These are phyloP conservation scores for Prionailurus viverrinus DNA, from an alignment of 2,113 vertebrate genomes.

Conservation along the genomic window DNA sequence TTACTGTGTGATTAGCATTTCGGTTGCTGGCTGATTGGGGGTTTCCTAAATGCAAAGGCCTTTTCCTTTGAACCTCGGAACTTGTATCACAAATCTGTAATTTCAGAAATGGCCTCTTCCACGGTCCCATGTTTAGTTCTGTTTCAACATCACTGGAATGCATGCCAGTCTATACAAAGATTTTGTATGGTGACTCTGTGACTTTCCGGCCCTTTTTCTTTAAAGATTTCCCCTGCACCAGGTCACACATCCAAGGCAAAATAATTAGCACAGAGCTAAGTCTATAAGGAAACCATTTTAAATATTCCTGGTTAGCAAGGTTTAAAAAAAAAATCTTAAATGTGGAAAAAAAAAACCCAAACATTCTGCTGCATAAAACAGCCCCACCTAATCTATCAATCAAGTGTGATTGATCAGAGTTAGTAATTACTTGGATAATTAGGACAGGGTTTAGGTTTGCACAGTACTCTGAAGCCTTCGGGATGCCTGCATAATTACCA, in stretches of 20 bases:
- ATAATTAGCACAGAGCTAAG: slow-evolving; percentile 79
- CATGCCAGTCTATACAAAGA: slow-evolving; percentile 63
- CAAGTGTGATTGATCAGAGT: slow-evolving; percentile 87
- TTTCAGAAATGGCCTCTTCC: slow-evolving; percentile 74
- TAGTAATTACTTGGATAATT: slow-evolving; percentile 87
- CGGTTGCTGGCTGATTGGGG: slow-evolving; percentile 83
- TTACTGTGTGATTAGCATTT: slow-evolving; percentile 89
- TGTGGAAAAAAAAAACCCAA: slow-evolving; percentile 66
- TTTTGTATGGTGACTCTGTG: not conserved
- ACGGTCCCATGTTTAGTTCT: slow-evolving; percentile 77
- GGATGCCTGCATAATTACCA: slow-evolving; percentile 84
- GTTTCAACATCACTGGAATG: slow-evolving; percentile 76
- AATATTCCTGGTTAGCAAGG: slow-evolving; percentile 76
- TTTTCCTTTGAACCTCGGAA: slow-evolving; percentile 62
- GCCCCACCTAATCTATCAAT: slow-evolving; percentile 85
- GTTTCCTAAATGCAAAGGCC: slow-evolving; percentile 81
- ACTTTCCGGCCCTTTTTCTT: slow-evolving; percentile 75
- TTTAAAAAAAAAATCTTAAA: slow-evolving; percentile 65
- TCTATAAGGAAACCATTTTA: slow-evolving; percentile 83
- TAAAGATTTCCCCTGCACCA: not conserved
- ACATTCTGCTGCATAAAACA: slow-evolving; percentile 84
- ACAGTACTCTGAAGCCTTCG: slow-evolving; percentile 77
- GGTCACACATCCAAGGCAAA: slow-evolving; percentile 76
- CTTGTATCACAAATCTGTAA: slow-evolving; percentile 78
- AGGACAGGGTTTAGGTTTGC: slow-evolving; percentile 83